A percentile compares a stretch with the other conserved stretches of the same genome.
Evolutionary conservation across 2,113 vertebrate species (phyloP).

Genomic region (Neotoma lepida): DNA sequence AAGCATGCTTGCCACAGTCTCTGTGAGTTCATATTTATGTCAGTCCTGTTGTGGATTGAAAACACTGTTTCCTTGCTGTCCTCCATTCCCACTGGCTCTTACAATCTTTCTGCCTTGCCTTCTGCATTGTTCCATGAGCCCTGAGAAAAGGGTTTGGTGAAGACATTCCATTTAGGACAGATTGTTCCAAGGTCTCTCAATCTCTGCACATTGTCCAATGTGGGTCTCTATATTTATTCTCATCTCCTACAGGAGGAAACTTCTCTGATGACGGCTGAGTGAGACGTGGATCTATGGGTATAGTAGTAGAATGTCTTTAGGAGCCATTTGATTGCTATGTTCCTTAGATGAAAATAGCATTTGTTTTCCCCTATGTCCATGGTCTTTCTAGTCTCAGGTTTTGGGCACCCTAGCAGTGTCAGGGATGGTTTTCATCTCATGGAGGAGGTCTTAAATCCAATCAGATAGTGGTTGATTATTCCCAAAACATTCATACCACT

Average conservation of each 20-base stretch:
- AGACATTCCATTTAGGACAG: neutral
- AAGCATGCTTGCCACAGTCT: neutral
- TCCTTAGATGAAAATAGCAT: neutral
- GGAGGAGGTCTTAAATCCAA: neutral
- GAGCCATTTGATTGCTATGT: neutral
- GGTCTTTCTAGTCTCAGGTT: neutral
- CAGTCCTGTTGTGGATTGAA: neutral
- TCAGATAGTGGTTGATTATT: neutral
- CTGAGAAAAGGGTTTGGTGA: neutral
- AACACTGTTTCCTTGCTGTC: neutral
- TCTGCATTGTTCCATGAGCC: neutral
- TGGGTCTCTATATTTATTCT: neutral
- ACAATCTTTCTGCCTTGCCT: neutral
- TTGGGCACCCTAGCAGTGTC: neutral
- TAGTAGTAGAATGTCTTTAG: neutral
- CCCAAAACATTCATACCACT: neutral
- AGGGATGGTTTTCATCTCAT: neutral
- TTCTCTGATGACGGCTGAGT: neutral
- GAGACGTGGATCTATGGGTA: neutral
- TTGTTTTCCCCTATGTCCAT: neutral
- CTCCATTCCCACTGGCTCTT: neutral
- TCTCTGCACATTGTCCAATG: neutral
- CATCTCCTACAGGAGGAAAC: neutral
- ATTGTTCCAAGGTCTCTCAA: neutral
- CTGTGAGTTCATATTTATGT: neutral